Evolutionary conservation across 2,113 vertebrate genomes (phyloP).

Genomic region (Menura novaehollandiae): DNA sequence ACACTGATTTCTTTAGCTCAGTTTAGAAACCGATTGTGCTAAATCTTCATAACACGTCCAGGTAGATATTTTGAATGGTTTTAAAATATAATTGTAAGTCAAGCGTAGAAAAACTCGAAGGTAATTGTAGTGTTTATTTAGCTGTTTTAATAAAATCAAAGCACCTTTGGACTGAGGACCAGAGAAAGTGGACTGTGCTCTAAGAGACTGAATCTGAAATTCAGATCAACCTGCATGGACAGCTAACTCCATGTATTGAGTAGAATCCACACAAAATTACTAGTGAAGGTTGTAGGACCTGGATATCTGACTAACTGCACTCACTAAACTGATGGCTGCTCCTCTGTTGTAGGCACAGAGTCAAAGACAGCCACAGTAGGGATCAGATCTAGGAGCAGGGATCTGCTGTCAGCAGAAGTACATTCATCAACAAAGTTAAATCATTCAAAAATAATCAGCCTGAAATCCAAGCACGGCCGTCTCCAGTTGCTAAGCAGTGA

Average conservation of each 20-base stretch:
- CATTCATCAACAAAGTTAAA: neutral
- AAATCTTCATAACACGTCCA: neutral
- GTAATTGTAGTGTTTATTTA: neutral
- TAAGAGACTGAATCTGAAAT: neutral
- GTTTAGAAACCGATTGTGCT: neutral
- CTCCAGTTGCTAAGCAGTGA: neutral
- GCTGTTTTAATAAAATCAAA: neutral
- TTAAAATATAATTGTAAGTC: neutral
- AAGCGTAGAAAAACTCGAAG: neutral
- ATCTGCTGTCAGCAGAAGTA: neutral
- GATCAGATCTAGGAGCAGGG: neutral
- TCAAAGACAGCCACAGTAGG: neutral
- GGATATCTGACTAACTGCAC: neutral
- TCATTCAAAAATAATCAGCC: neutral
- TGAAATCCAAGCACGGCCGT: neutral
- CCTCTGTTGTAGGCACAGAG: neutral
- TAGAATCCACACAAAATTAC: neutral
- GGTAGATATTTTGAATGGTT: neutral
- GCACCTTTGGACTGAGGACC: neutral
- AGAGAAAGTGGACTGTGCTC: neutral
- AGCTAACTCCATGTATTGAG: neutral
- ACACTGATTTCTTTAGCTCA: neutral
- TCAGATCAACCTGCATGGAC: neutral
- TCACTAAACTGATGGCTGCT: neutral
- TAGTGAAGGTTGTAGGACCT: neutral